Evolutionary conservation across 2,797 vertebrate species (phyloP), one percentile per base, ranked within the genome.

Genomic region (Notoglanidium macrostoma): DNA sequence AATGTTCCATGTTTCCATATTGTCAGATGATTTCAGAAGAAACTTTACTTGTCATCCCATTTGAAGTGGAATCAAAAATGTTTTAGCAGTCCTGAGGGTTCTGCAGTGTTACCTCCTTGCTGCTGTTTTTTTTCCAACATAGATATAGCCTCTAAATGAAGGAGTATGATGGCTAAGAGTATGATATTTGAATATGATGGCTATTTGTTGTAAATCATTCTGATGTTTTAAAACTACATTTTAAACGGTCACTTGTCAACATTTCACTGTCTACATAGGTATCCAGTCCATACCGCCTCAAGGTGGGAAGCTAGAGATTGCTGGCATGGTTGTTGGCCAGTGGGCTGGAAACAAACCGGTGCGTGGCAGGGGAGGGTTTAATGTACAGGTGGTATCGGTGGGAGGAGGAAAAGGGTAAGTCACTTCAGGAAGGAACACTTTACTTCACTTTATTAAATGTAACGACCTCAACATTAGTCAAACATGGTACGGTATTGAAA

Each of bases 251-350:
- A 9, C 3, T 14, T 76, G n/a, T 77, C 29, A 54, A 77, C 4
- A n/a, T 29, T 54, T 35, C 2, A 54, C 46, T 68, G 46, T 68
- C 11, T 35, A 67, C 61, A 8, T 84, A 98, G 97, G 97, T 87
- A 94, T 98, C 89, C 97, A 98, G 95, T 96, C 97, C 88, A 97
- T 98, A 88, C 97, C 97, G 12, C 96, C 97, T 82, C 97, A 98
- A 93, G 97, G 97, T 91, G 97, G 97, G 88, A 98, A 98, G 90
- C 92, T 98, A 93, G 97, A 98, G 93, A 98, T 98, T 44, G 97
- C 97, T 14, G 97, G 97, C 65, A 98, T 98, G 97, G 97, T 98
- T 57, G 97, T 98, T 26, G 97, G 97, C 81, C 97, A 98, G 91
- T 98, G 97, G 97, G 97, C 97, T 17, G 97, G 97, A 81, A 98